Percentiles rank a stretch among this genome's conserved stretches.
These are phyloP conservation scores for Drosophila chauvacae DNA, from an alignment of 1,140 invertebrate species.

Conservation along the genomic window DNA sequence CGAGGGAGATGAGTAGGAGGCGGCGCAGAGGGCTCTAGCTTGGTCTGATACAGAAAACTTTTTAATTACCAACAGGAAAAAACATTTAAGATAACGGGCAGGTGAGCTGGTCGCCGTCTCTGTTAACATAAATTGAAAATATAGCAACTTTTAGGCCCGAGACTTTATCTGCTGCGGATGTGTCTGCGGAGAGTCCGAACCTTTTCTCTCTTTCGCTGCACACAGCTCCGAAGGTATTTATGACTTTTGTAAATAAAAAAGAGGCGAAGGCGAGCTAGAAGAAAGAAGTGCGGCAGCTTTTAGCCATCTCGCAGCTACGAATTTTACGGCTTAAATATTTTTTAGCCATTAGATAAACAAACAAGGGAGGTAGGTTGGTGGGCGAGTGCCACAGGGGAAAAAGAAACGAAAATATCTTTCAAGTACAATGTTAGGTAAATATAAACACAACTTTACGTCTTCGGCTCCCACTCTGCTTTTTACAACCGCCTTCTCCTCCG, in stretches of 20 bases:
- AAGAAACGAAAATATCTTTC: conserved; percentile 79
- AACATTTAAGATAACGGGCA: conserved; percentile 56
- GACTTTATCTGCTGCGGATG: conserved; percentile 39
- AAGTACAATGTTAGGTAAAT: conserved; percentile 84
- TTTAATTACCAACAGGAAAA: conserved; percentile 67
- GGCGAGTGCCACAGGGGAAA: conserved; percentile 32
- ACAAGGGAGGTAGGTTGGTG: conserved; percentile 39
- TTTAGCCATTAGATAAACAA: conserved; percentile 83
- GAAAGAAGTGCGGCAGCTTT: conserved; percentile 52
- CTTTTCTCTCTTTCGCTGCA: conserved; percentile 14
- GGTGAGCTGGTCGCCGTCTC: conserved; percentile 1
- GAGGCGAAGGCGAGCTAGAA: conserved; percentile 3
- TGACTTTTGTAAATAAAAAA: conserved; percentile 68
- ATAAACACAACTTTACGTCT: conserved; percentile 77
- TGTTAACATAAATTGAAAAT: conserved; percentile 76
- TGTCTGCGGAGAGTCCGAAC: conserved; percentile 28
- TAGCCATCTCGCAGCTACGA: conserved; percentile 59
- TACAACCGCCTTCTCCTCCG: conserved; percentile 8
- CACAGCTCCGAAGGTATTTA: conserved; percentile 62
- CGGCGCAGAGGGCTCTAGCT: neutral
- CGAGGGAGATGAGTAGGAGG: neutral
- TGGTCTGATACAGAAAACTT: conserved; percentile 48
- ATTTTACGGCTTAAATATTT: conserved; percentile 81
- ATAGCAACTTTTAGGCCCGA: conserved; percentile 59
- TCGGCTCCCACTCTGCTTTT: conserved; percentile 38